Base-by-base conservation (phyloP, 35 echinoderm and acorn worm genomes). In the Apostichopus japonicus region DNA sequence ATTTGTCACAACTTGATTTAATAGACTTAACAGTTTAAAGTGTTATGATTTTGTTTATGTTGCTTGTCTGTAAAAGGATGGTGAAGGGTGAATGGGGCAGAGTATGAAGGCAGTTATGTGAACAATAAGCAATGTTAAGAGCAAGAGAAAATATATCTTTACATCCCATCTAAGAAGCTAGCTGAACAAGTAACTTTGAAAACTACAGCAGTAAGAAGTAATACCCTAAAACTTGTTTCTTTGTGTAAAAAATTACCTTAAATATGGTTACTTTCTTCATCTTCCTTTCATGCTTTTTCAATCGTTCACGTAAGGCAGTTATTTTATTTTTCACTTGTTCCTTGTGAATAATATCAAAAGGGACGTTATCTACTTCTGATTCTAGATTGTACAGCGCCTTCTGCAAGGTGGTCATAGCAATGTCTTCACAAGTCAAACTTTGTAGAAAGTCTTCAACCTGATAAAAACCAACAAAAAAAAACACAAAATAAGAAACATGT, bases 221-320 rank as follows among this genome's bases (percentile, higher is more conserved):
- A 44, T 44, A 44, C 33, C 33, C 33, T 44, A 44, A 44, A 44
- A 44, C 33, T 44, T 44, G 33, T 44, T 44, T 44, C 27, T 44
- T 44, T 44, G 33, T 44, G 6, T 13, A 61, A 61, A 61, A 10
- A 61, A 10, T 72, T 6, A 91, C 89, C 89, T 91, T 77, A 8
- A 55, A 55, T 77, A 77, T 24, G n/a, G 51, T 22, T n/a, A 77
- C 73, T 91, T 91, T 91, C 89, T 91, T 91, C 54, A 77, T 52
- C 56, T 91, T 91, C 54, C 72, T 91, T 4, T 91, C 67, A 77
- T 76, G 51, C 10, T 77, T 77, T 19, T 53, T 76, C 19, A 90
- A 19, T 75, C 77, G 76, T 55, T 90, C 88, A 53, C 53, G 65
- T 53, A 90, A n/a, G 8, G 33, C 52, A 16, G 53, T 75, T 1